Evolutionary conservation across 2,888 invertebrate genomes (phyloP).

Genomic region (Chouioia cunea): DNA sequence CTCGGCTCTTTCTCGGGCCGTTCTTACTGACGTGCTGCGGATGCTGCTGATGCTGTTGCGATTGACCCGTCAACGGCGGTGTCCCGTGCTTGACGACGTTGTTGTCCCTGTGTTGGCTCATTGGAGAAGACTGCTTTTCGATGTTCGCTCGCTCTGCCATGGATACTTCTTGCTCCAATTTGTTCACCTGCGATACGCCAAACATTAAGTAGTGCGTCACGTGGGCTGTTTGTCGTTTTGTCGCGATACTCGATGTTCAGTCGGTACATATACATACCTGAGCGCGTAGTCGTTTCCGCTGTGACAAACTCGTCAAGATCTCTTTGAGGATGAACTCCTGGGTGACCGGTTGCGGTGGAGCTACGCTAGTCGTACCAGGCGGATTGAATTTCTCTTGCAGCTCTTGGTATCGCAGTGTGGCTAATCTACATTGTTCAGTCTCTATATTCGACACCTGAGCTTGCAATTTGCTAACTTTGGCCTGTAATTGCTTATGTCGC

Average conservation of each 20-base stretch:
- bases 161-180: constrained; percentile 83
- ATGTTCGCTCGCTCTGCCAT: constrained; percentile 80
- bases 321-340: constrained; percentile 88
- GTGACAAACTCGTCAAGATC: constrained; percentile 85
- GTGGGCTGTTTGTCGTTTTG: too few species aligned
- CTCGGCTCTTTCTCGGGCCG: constrained; percentile 75
- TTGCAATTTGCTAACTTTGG: constrained; percentile 88
- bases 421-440: constrained; percentile 80
- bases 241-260: too few species aligned
- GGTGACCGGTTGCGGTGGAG: constrained; percentile 75
- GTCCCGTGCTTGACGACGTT: too few species aligned
- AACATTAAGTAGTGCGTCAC: too few species aligned
- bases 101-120: constrained; percentile 57
- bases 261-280: constrained; percentile 74
- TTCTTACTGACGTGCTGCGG: constrained; percentile 59
- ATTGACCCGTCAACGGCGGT: too few species aligned
- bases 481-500: constrained; percentile 91
- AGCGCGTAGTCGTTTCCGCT: constrained; percentile 86
- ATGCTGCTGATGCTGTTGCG: constrained; percentile 56
- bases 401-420: constrained; percentile 81
- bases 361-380: constrained; percentile 67
- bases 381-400: constrained; percentile 78
- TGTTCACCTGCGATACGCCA: constrained; percentile 69
- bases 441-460: constrained; percentile 82
- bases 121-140: constrained; percentile 73